These are phyloP conservation scores for Pristionchus mayeri DNA, from an alignment of 2,888 invertebrate species.

Conservation along the genomic window DNA sequence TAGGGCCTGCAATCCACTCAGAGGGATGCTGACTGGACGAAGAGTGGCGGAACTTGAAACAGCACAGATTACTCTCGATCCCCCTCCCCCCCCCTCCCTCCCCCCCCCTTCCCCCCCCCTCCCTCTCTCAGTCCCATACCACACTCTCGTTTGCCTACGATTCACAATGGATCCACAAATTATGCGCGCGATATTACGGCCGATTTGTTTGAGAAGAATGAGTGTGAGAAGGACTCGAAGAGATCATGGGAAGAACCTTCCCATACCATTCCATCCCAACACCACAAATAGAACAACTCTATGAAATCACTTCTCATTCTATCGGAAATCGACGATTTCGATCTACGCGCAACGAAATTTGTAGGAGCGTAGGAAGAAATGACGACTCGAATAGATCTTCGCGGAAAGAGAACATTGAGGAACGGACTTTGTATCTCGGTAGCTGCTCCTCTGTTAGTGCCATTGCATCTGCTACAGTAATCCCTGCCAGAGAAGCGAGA, in stretches of 20 bases:
- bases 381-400: too few species aligned
- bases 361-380: too few species aligned
- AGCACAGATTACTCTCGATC: background rate
- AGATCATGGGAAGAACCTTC: slow-evolving; percentile 2
- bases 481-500: slow-evolving; percentile 19
- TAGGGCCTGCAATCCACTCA: slow-evolving; percentile 48
- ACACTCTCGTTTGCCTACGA: slow-evolving; percentile 35
- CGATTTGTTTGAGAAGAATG: background rate
- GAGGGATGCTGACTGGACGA: slow-evolving; percentile 8
- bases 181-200: slow-evolving; percentile 3
- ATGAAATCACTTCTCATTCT: too few species aligned
- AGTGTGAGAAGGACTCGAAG: background rate
- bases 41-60: slow-evolving; percentile 48
- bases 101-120: background rate
- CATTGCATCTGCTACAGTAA: background rate
- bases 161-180: slow-evolving; percentile 22
- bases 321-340: too few species aligned
- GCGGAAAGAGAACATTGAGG: too few species aligned
- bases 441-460: background rate
- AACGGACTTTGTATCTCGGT: slow-evolving; percentile 20
- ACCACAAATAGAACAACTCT: too few species aligned
- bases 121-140: background rate
- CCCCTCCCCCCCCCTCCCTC: too few species aligned
- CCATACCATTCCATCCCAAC: too few species aligned
- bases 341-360: too few species aligned